phyloP scores from a whole-genome alignment of 1,140 invertebrate genomes.

The Himalopsyche phryganea region DNA sequence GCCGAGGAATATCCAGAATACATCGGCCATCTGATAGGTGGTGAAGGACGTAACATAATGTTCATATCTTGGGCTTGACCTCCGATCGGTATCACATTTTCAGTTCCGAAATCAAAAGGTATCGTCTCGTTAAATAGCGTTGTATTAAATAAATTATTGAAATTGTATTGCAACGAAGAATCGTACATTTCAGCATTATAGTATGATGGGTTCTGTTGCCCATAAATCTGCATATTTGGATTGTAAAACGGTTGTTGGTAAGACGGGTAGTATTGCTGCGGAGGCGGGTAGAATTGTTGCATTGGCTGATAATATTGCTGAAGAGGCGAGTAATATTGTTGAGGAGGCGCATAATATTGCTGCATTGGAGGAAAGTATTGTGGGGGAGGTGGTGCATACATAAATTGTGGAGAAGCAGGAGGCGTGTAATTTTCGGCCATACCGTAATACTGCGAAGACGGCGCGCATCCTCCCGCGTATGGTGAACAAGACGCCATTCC shows the following conservation, averaged over 20 bases:
- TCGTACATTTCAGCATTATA: too few relatives aligned
- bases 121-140: too few relatives aligned
- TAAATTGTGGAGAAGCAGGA: neutral
- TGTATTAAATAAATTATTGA: too few relatives aligned
- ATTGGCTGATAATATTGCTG: neutral
- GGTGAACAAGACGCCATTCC: constrained; percentile 25
- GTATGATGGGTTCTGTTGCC: neutral
- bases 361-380: neutral
- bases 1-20: too few relatives aligned
- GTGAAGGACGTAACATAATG: too few relatives aligned
- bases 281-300: neutral
- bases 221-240: neutral
- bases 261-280: neutral
- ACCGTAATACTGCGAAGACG: neutral
- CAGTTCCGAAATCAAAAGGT: too few relatives aligned
- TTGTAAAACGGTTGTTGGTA: neutral
- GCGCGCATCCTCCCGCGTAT: constrained; percentile 2
- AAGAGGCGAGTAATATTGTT: neutral
- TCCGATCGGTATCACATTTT: too few relatives aligned
- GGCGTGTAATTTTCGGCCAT: neutral
- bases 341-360: neutral
- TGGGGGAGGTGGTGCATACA: neutral
- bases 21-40: too few relatives aligned
- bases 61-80: too few relatives aligned
- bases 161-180: too few relatives aligned